Base-by-base conservation (phyloP, 53 echinoderm and acorn worm species). In the Henricia sp. region DNA sequence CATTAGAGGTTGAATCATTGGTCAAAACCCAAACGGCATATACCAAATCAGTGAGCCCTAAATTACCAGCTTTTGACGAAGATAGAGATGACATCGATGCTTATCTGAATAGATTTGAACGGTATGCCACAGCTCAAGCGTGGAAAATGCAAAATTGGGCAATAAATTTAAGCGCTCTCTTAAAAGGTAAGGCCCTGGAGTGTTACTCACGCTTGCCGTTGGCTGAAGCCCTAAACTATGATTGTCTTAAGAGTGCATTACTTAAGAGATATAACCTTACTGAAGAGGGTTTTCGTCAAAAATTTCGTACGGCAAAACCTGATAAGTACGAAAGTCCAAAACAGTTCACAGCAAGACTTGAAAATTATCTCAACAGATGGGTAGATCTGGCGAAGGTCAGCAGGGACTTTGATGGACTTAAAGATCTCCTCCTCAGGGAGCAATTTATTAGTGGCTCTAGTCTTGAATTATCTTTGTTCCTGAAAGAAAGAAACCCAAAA, bases 81-180 rank as follows among this genome's bases (percentile, higher is more conserved):
- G 60, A 59, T 4, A 77, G 36, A 34, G 77, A 77, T 77, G 77
- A 77, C 37, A 54, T 77, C 2, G 75, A 74, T 25, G 77, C 69
- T 1, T 51, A 83, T 43, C 35, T 83, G n/a, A 44, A 67, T n/a
- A 67, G 83, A 23, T 83, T 83, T 68, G 68, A 83, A 19, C 25
- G 65, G 8, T 67, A 67, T 26, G 67, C 67, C 48, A 46, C 67
- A 25, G 23, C 83, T 27, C 83, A 83, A 66, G 41, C 29, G 24
- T 67, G 67, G 83, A 34, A 43, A n/a, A 9, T 34, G 21, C 21
- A 66, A 13, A 41, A 46, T 19, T 83, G 68, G 68, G n/a, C n/a
- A n/a, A n/a, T n/a, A n/a, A n/a, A n/a, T n/a, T n/a, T n/a, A n/a
- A n/a, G n/a, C n/a, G n/a, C n/a, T n/a, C n/a, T n/a, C n/a, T n/a